Percentiles rank a stretch among this genome's conserved stretches.
Conservation (phyloP, 1,140 invertebrate genomes). For the Thaumatotibia leucotreta region DNA sequence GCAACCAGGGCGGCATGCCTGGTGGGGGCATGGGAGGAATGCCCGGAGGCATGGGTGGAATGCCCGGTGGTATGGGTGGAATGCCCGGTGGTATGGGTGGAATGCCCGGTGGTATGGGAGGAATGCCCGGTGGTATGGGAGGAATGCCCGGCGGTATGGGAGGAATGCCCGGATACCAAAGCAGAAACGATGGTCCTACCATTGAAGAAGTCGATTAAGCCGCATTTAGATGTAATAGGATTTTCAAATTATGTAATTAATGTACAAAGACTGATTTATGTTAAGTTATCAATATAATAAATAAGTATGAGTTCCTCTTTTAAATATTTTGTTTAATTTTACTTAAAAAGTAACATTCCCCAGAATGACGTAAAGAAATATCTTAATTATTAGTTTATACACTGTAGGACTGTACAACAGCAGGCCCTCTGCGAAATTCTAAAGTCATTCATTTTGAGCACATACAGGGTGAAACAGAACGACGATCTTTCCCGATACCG, state of each 20-base stretch:
- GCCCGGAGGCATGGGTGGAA: conserved; percentile 8
- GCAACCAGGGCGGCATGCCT: too few species aligned
- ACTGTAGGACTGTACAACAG: too few species aligned
- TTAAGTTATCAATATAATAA: background rate
- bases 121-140: conserved; percentile 21
- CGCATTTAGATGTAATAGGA: background rate
- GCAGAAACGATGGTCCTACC: conserved; percentile 73
- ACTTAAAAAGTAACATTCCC: too few species aligned
- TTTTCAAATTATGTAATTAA: background rate
- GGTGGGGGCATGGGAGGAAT: conserved; percentile 39
- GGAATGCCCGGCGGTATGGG: conserved; percentile 32
- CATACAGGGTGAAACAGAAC: too few species aligned
- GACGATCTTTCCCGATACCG: too few species aligned
- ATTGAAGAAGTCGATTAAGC: conserved; percentile 81
- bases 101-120: conserved; percentile 36
- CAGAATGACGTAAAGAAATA: too few species aligned
- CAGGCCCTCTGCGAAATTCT: too few species aligned
- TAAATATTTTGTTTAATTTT: background rate
- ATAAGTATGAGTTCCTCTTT: background rate
- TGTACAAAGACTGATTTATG: conserved; percentile 11
- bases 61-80: conserved; percentile 38
- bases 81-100: conserved; percentile 18
- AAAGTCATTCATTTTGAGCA: too few species aligned
- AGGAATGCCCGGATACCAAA: conserved; percentile 31
- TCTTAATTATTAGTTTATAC: too few species aligned